phyloP scores from a whole-genome alignment of 2,113 vertebrate species.

The Tichodroma muraria region DNA sequence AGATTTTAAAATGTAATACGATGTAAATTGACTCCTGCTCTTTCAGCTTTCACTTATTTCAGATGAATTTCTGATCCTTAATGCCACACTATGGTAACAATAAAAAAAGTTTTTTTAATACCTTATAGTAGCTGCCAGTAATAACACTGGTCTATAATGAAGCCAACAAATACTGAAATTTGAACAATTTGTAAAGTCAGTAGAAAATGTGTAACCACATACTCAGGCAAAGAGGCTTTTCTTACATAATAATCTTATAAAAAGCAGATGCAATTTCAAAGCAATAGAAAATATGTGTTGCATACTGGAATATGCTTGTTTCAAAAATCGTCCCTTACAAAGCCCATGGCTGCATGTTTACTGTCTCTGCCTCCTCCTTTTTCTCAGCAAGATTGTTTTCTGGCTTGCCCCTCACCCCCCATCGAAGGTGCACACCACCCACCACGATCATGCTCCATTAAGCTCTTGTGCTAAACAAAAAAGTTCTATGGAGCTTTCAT shows the following conservation, averaged over 20 bases:
- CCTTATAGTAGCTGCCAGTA: constrained; percentile 12
- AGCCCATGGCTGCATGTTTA: not conserved
- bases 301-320: not conserved
- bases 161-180: constrained; percentile 55
- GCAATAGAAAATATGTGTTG: constrained; percentile 1
- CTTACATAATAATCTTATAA: constrained; percentile 47
- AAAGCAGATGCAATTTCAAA: constrained; percentile 57
- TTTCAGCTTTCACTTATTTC: not conserved
- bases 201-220: constrained; percentile 57
- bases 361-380: not conserved
- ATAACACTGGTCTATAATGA: constrained; percentile 42
- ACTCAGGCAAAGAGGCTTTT: constrained; percentile 38
- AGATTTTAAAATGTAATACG: not conserved
- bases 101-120: constrained; percentile 20
- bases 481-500: constrained; percentile 23
- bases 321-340: not conserved
- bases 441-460: constrained; percentile 45
- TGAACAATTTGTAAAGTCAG: constrained; percentile 63
- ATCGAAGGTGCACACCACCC: not conserved
- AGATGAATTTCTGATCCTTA: constrained; percentile 14
- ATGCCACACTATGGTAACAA: not conserved
- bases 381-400: not conserved
- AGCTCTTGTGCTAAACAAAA: constrained; percentile 47
- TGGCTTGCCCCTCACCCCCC: not conserved
- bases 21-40: not conserved